These are phyloP conservation scores for Protobothrops flavoviridis DNA, from an alignment of 2,113 vertebrate genomes.

Conservation along the genomic window DNA sequence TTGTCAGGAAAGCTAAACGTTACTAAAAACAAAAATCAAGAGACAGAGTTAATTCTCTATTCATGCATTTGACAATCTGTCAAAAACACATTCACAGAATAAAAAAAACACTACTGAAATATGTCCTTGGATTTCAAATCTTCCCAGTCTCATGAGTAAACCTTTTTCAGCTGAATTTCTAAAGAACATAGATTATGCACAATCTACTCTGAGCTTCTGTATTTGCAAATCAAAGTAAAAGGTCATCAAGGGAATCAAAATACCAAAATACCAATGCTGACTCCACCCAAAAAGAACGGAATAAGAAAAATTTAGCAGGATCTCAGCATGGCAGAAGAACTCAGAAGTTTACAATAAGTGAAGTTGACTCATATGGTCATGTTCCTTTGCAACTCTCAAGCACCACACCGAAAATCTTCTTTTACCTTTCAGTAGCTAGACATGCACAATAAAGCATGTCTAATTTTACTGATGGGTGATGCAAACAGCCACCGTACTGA, in stretches of 20 bases:
- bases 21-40: background rate
- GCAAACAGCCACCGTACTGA: background rate
- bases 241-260: too few relatives aligned
- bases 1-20: background rate
- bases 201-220: too few relatives aligned
- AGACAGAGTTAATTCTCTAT: background rate
- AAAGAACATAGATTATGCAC: too few relatives aligned
- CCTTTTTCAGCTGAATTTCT: too few relatives aligned
- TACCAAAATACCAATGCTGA: too few relatives aligned
- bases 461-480: constrained; percentile 41
- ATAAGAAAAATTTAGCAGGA: constrained; percentile 14
- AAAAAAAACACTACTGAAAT: background rate
- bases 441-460: constrained; percentile 50
- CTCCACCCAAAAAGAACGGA: background rate
- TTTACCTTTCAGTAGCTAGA: constrained; percentile 52
- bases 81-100: background rate
- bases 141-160: background rate
- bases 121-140: constrained; percentile 1
- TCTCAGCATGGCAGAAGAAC: constrained; percentile 33
- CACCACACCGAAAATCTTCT: constrained; percentile 48
- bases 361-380: constrained; percentile 47
- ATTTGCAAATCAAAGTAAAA: too few relatives aligned
- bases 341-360: constrained; percentile 33
- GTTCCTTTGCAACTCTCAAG: constrained; percentile 30
- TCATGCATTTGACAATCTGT: background rate